Conservation (phyloP, 2,888 invertebrate species). For the Pristionchus maxplancki region DNA sequence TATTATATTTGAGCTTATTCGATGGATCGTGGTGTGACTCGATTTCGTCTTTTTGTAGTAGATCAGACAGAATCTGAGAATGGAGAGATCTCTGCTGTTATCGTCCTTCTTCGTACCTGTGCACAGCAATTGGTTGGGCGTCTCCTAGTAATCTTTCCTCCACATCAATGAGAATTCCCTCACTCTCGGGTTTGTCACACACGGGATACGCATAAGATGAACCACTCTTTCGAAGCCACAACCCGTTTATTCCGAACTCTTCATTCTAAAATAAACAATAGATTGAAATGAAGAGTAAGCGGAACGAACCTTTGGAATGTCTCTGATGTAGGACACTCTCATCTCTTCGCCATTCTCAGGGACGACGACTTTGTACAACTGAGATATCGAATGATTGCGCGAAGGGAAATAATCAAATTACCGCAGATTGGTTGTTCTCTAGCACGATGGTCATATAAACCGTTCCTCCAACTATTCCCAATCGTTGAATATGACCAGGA, state of each 20-base stretch:
- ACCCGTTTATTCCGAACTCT: not conserved
- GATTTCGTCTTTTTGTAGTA: conserved; percentile 14
- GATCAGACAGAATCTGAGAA: not conserved
- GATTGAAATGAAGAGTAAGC: not conserved
- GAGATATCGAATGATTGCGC: not conserved
- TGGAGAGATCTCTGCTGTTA: not conserved
- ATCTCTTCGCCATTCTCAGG: not conserved
- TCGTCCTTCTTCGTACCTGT: not conserved
- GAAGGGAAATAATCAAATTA: not conserved
- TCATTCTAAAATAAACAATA: not conserved
- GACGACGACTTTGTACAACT: not conserved
- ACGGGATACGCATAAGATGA: not conserved
- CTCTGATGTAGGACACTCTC: not conserved
- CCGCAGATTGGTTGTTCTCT: not conserved
- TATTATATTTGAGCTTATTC: not conserved
- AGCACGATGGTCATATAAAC: not conserved
- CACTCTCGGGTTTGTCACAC: not conserved
- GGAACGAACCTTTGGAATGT: not conserved
- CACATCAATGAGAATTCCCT: not conserved
- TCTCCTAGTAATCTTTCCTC: not conserved
- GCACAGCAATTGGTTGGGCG: not conserved
- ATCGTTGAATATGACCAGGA: not conserved
- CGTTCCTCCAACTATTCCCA: not conserved
- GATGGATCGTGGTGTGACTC: not conserved
- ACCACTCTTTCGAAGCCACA: conserved; percentile 1